Evolutionary conservation across 2,888 invertebrate species (phyloP).

Genomic region (Trichopoda pennipes): DNA sequence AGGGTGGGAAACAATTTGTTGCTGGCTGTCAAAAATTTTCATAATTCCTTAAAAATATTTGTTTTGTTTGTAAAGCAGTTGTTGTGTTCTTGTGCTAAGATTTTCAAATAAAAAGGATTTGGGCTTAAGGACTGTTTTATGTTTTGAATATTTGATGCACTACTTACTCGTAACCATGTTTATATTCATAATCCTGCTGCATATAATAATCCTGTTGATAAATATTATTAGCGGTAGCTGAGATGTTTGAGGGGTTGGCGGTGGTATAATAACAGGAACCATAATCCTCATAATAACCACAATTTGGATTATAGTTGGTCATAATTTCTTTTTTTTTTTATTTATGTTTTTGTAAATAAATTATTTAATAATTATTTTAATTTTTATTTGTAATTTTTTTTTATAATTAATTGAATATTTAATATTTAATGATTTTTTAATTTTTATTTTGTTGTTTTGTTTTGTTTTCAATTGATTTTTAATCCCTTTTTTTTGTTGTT

Average conservation of each 20-base stretch:
- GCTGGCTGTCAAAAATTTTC: constrained; percentile 9
- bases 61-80: not conserved
- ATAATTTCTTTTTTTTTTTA: constrained; percentile 68
- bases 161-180: constrained; percentile 80
- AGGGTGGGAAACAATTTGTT: constrained; percentile 5
- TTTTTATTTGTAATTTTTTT: not conserved
- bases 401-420: not conserved
- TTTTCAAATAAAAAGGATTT: constrained; percentile 4
- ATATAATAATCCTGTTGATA: constrained; percentile 80
- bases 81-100: constrained; percentile 11
- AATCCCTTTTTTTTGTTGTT: constrained; percentile 43
- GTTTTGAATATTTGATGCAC: constrained; percentile 1
- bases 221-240: constrained; percentile 73
- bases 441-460: constrained; percentile 37
- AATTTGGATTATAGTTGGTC: constrained; percentile 80
- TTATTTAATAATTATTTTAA: constrained; percentile 10
- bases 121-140: not conserved
- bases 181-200: constrained; percentile 80
- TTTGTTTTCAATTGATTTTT: constrained; percentile 20
- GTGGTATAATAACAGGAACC: constrained; percentile 74
- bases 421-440: constrained; percentile 47
- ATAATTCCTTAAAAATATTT: not conserved
- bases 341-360: constrained; percentile 10
- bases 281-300: constrained; percentile 80
- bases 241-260: constrained; percentile 71